Base-by-base conservation (phyloP, 2,113 vertebrate genomes). In the Sitta europaea region DNA sequence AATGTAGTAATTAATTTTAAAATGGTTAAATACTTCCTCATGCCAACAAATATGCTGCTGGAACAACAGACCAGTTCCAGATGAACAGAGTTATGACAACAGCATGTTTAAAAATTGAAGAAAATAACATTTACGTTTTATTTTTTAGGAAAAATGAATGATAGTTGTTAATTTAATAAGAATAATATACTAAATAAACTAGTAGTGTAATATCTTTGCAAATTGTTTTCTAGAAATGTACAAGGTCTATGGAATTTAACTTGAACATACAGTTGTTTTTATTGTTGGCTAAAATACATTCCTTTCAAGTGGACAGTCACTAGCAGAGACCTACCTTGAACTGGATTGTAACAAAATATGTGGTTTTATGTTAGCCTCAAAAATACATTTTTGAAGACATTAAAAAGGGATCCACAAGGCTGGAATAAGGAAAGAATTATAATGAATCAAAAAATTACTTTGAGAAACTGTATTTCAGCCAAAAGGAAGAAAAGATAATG, bases 271-370 rank as follows among this genome's bases (percentile, higher is more conserved):
- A 10, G 17, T 22, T n/a, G 31, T 38, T 78, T 53, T 58, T 45
- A 15, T 13, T 66, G 23, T n/a, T 78, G 61, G 20, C 35, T 81
- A 38, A 62, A 71, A 77, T 23, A 45, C 1, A 15, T 47, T 48
- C 35, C 33, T 88, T 78, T 72, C 54, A 73, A 54, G 20, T 21
- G 20, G 10, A 77, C 4, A 65, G 11, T 62, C 59, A 62, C 22
- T 23, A 85, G 21, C 27, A 51, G 21, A 24, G 3, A 85, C 14
- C 13, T 17, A 54, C 35, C 24, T 75, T 50, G 12, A 92, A 59
- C 14, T 10, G 38, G 29, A 78, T 0, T 54, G 4, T n/a, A 61
- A 54, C 1, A 1, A 85, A 48, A 7, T 12, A 42, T 2, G 5
- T 9, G 6, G 17, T 33, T 62, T 53, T 51, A 53, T 14, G 6